A percentile compares a stretch with the other conserved stretches of the same genome.
These are phyloP conservation scores for Tetranychus truncatus DNA, from an alignment of 2,888 invertebrate species.

Conservation along the genomic window DNA sequence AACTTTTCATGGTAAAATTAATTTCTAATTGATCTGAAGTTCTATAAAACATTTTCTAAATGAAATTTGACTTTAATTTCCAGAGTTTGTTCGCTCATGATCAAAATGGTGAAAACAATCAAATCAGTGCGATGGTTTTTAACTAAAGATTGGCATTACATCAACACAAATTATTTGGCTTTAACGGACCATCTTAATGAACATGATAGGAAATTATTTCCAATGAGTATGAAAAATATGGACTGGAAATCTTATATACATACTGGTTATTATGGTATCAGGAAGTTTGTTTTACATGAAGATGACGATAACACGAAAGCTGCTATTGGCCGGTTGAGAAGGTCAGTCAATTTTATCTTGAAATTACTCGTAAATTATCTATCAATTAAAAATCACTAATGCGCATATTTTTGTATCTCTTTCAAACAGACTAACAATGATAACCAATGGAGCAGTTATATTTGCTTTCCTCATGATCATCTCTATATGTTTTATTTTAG, in stretches of 20 bases:
- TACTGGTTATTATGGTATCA: neutral
- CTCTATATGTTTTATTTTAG: neutral
- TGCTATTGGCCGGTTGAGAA: neutral
- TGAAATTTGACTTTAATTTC: neutral
- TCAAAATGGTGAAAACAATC: neutral
- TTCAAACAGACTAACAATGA: neutral
- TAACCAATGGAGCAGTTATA: neutral
- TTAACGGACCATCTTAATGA: neutral
- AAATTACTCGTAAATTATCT: neutral
- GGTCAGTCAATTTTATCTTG: neutral
- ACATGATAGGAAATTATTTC: conserved; percentile 10
- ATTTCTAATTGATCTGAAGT: neutral
- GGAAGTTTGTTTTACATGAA: conserved; percentile 1
- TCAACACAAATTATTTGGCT: neutral
- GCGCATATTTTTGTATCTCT: neutral
- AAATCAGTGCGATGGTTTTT: neutral
- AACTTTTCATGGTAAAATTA: neutral
- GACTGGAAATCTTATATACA: conserved; percentile 52
- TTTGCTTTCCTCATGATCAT: neutral
- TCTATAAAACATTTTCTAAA: too few relatives aligned
- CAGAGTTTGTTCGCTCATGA: neutral
- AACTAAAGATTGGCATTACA: neutral
- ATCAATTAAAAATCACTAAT: neutral
- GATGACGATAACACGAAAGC: neutral
- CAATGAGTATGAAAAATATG: conserved; percentile 39